Evolutionary conservation across 2,113 vertebrate genomes (phyloP).

Genomic region (Callocephalon fimbriatum): DNA sequence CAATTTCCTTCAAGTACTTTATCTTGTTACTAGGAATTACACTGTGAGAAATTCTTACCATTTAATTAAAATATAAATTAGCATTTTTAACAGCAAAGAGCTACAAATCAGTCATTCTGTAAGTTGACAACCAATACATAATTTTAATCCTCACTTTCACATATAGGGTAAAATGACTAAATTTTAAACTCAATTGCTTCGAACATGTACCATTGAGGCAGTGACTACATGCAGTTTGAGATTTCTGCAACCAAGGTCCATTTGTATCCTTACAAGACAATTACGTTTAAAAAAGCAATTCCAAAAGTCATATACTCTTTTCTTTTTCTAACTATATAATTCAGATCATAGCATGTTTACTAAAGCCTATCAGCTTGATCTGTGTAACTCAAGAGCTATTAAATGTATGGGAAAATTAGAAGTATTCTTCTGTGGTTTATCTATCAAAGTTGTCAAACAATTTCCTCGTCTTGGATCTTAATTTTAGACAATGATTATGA

Average conservation of each 20-base stretch:
- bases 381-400: neutral
- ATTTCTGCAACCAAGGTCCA: neutral
- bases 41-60: neutral
- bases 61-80: constrained; percentile 27
- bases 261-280: neutral
- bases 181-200: neutral
- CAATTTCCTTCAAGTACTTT: neutral
- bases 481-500: neutral
- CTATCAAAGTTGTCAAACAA: neutral
- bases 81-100: neutral
- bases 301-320: neutral
- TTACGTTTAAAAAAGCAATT: neutral
- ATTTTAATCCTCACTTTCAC: neutral
- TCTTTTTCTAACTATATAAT: neutral
- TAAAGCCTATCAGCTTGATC: neutral
- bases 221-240: neutral
- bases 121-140: neutral
- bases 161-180: neutral
- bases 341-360: neutral
- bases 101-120: neutral
- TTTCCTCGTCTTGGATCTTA: neutral
- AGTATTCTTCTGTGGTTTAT: neutral
- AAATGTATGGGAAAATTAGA: neutral
- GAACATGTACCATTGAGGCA: neutral
- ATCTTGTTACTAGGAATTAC: neutral